A percentile compares a stretch with the other conserved stretches of the same genome.
Conservation (phyloP, 2,797 vertebrate species). For the Atherinosoma microstoma region DNA sequence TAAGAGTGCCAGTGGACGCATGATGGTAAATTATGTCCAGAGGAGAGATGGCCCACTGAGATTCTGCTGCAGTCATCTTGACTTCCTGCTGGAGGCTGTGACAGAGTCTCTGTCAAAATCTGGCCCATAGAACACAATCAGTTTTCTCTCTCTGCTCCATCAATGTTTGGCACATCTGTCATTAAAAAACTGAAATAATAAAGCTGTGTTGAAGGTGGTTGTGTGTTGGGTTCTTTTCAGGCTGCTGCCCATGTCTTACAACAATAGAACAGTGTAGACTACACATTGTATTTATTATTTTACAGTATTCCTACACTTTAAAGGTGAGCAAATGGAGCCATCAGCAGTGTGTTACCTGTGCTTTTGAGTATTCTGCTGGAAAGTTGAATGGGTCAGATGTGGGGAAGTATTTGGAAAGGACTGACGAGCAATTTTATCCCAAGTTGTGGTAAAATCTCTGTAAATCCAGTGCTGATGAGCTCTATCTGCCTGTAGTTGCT, state of each 20-base stretch:
- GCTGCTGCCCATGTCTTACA: conserved; percentile 6
- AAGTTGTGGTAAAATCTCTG: background rate
- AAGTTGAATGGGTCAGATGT: background rate
- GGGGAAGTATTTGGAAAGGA: background rate
- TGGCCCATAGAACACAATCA: conserved; percentile 18
- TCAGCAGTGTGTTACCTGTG: background rate
- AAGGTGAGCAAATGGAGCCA: background rate
- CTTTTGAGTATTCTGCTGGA: background rate
- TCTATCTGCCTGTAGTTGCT: background rate
- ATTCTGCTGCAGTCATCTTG: conserved; percentile 41
- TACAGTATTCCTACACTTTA: background rate
- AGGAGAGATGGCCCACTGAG: conserved; percentile 55
- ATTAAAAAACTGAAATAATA: conserved; percentile 33
- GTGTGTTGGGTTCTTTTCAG: conserved; percentile 14
- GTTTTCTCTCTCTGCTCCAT: conserved; percentile 39
- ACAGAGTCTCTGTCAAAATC: conserved; percentile 50
- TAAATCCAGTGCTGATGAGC: background rate
- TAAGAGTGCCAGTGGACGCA: conserved; percentile 11
- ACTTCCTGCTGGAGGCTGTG: conserved; percentile 53
- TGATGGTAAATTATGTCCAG: conserved; percentile 46
- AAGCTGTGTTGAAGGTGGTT: conserved; percentile 5
- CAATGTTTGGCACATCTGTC: conserved; percentile 46
- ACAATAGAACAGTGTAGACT: background rate
- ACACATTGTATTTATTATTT: background rate
- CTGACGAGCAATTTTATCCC: background rate